A percentile compares a stretch with the other conserved stretches of the same genome.
These are phyloP conservation scores for Rhegmatorhina hoffmannsi DNA, from an alignment of 2,113 vertebrate genomes.

Conservation along the genomic window DNA sequence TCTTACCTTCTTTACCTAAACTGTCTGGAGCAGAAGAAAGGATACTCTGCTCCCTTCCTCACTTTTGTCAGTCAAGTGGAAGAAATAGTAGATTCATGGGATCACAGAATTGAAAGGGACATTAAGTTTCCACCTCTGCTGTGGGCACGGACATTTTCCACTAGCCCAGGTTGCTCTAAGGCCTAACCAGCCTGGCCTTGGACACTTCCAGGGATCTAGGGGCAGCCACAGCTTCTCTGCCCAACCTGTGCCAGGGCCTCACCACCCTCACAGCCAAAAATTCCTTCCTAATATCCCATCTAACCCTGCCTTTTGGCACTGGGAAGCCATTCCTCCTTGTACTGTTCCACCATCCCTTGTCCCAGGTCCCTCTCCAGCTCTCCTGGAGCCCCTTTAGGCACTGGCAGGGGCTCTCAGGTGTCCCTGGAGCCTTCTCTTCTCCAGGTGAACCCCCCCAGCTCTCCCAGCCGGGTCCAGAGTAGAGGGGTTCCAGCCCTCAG, in stretches of 20 bases:
- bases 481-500: neutral
- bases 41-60: neutral
- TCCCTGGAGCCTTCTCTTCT: neutral
- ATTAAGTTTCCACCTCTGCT: accelerated
- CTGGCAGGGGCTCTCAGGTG: neutral
- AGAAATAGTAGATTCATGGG: neutral
- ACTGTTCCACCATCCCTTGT: neutral
- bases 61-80: neutral
- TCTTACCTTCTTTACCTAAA: neutral
- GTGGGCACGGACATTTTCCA: neutral
- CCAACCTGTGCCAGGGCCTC: neutral
- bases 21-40: neutral
- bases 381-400: neutral
- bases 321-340: neutral
- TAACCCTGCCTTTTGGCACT: neutral
- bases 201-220: neutral
- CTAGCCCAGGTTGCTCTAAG: accelerated
- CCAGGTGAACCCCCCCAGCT: accelerated
- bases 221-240: neutral
- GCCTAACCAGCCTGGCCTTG: accelerated
- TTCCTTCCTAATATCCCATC: neutral
- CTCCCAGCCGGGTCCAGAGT: neutral
- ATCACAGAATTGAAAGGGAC: neutral
- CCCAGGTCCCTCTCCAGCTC: neutral
- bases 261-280: accelerated